Conservation (phyloP, 2,888 invertebrate genomes). For the Camponotus fellah region DNA sequence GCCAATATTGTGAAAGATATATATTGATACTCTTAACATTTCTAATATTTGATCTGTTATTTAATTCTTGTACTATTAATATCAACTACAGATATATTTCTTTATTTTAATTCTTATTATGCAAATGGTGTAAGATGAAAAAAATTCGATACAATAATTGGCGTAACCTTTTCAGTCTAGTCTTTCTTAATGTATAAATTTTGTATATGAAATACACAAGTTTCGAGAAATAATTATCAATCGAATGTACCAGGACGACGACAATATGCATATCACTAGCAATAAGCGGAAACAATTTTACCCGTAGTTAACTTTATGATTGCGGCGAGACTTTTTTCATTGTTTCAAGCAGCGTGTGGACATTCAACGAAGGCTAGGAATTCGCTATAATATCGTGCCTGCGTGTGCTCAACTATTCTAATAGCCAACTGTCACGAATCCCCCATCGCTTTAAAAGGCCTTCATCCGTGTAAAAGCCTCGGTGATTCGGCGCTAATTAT, state of each 20-base stretch:
- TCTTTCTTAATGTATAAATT: background rate
- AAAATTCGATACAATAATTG: background rate
- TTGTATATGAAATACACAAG: background rate
- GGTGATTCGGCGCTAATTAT: conserved; percentile 80
- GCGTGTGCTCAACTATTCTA: conserved; percentile 72
- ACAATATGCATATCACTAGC: background rate
- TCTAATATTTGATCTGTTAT: background rate
- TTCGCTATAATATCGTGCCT: conserved; percentile 64
- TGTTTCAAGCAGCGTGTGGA: conserved; percentile 50
- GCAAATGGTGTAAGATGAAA: background rate
- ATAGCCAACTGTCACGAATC: conserved; percentile 77
- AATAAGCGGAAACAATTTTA: conserved; percentile 61
- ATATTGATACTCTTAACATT: background rate
- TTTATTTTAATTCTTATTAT: background rate
- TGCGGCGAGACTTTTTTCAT: conserved; percentile 57
- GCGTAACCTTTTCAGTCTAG: background rate
- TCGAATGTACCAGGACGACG: background rate
- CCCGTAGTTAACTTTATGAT: conserved; percentile 49
- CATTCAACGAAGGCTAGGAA: conserved; percentile 61
- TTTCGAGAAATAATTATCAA: conserved; percentile 47
- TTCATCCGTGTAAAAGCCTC: conserved; percentile 79
- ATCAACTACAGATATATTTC: background rate
- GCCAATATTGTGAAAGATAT: background rate
- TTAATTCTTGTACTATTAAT: background rate
- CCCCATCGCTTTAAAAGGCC: conserved; percentile 75